Conservation (phyloP, 2,888 invertebrate species). For the Yponomeuta sedellus region DNA sequence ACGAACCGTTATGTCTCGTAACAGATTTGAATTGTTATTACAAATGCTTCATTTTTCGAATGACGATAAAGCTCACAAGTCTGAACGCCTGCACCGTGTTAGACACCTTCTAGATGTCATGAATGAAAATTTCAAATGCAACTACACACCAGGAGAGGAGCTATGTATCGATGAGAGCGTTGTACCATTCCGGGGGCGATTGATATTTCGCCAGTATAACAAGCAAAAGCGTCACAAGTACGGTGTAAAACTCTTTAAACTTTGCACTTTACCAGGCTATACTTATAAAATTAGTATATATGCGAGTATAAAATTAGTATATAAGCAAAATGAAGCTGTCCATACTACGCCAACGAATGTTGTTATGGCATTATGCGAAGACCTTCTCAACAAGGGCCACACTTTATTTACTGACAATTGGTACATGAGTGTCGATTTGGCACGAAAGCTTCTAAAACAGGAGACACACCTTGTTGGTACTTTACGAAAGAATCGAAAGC, state of each 20-base stretch:
- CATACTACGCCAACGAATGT: constrained; percentile 31
- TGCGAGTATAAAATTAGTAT: no score
- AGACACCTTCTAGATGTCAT: constrained; percentile 26
- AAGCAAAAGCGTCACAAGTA: no score
- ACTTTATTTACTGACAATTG: constrained; percentile 30
- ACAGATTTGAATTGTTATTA: constrained; percentile 31
- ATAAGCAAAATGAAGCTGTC: constrained; percentile 25
- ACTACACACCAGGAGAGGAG: constrained; percentile 27
- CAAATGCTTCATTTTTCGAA: constrained; percentile 35
- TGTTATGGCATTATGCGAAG: constrained; percentile 30
- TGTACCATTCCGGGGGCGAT: constrained; percentile 32
- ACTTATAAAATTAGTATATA: constrained; percentile 28
- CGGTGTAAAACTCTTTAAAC: constrained; percentile 22
- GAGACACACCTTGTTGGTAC: constrained; percentile 27
- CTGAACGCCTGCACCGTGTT: constrained; percentile 30
- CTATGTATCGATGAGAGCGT: constrained; percentile 33
- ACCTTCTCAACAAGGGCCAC: constrained; percentile 31
- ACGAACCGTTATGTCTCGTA: constrained; percentile 28
- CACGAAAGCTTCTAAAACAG: constrained; percentile 24
- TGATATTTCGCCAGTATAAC: constrained; percentile 28
- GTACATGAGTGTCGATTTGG: constrained; percentile 30
- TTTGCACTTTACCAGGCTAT: constrained; percentile 33
- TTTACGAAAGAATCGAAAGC: constrained; percentile 26
- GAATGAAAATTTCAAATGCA: constrained; percentile 28
- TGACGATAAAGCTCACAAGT: constrained; percentile 29